phyloP scores from a whole-genome alignment of 1,140 invertebrate genomes.

The Caenorhabditis brenneri region DNA sequence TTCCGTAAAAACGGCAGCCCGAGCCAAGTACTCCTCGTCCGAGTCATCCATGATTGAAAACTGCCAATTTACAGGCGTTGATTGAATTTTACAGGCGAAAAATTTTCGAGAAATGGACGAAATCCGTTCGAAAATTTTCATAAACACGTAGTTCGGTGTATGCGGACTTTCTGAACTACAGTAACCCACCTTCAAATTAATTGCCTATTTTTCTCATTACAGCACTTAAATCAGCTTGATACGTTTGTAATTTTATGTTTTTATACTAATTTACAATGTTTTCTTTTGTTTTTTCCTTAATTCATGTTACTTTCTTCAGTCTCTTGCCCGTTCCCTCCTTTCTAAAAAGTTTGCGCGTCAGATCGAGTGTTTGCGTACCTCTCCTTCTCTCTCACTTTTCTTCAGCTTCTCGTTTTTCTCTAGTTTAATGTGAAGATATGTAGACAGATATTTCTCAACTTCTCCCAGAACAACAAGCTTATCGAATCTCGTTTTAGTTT shows the following conservation, averaged over 20 bases:
- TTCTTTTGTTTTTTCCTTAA: background rate
- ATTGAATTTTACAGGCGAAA: too few species aligned
- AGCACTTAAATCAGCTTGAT: too few species aligned
- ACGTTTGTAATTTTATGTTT: too few species aligned
- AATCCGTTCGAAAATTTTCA: too few species aligned
- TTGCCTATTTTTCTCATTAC: too few species aligned
- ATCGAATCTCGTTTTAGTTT: background rate
- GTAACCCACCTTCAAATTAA: too few species aligned
- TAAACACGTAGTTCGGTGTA: too few species aligned
- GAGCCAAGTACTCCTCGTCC: background rate
- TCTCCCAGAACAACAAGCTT: too few species aligned
- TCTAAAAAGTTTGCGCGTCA: slow-evolving; percentile 10
- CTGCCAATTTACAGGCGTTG: background rate
- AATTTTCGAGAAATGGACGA: too few species aligned
- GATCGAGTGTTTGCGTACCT: background rate
- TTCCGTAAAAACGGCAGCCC: too few species aligned
- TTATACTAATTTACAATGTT: background rate
- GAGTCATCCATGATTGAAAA: background rate
- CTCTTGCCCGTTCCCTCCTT: background rate
- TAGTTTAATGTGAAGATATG: background rate
- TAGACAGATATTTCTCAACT: too few species aligned
- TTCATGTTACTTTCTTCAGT: background rate
- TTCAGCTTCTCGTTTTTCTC: background rate
- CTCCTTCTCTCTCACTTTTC: background rate
- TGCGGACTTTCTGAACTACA: too few species aligned